Evolutionary conservation across 2,113 vertebrate species (phyloP).

Genomic region (Sphyrna mokarran): DNA sequence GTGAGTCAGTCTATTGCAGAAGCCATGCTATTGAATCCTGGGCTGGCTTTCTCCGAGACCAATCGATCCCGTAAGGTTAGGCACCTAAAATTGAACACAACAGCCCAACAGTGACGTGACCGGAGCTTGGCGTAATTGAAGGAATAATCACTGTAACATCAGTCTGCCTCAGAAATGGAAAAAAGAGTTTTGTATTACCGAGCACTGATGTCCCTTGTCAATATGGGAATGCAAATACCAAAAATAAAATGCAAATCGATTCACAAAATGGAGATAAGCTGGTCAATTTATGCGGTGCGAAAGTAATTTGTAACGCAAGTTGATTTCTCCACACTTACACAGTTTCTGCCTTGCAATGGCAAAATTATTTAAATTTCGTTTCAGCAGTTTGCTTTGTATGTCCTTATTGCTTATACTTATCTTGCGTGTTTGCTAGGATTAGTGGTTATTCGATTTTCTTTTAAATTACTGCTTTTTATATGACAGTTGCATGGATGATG

Average conservation of each 20-base stretch:
- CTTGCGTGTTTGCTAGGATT: background rate
- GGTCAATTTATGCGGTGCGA: background rate
- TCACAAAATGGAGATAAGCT: background rate
- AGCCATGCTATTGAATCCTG: background rate
- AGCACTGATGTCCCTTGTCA: background rate
- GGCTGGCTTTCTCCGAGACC: background rate
- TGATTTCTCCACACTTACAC: background rate
- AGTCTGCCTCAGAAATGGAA: background rate
- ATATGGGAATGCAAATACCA: background rate
- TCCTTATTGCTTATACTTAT: background rate
- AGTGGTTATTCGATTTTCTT: background rate
- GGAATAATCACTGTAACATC: background rate
- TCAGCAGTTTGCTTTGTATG: background rate
- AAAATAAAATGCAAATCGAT: background rate
- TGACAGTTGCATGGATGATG: background rate
- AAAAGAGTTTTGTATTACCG: background rate
- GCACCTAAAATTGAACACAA: background rate
- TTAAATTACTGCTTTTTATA: background rate
- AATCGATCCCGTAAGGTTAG: too few relatives aligned
- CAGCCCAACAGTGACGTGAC: background rate
- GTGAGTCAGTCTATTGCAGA: background rate
- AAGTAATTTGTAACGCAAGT: background rate
- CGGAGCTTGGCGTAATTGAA: background rate
- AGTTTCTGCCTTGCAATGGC: background rate
- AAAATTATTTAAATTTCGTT: background rate